Conservation (phyloP, 2,888 invertebrate genomes). For the Drosophila maculinotata region DNA sequence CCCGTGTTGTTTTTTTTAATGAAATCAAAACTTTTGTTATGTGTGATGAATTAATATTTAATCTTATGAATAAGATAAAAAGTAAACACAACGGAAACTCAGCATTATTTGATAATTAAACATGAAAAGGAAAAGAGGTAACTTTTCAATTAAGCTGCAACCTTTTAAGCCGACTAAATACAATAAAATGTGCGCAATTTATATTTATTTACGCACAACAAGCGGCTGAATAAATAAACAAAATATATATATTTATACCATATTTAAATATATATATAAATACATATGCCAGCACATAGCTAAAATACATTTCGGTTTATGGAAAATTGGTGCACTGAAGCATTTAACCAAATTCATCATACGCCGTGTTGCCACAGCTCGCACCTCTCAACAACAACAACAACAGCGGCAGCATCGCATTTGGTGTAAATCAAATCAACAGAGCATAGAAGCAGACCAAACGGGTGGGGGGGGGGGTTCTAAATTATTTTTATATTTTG, state of each 20-base stretch:
- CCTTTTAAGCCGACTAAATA: conserved; percentile 41
- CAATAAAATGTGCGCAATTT: conserved; percentile 36
- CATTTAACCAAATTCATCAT: conserved; percentile 66
- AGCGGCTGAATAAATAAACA: conserved; percentile 43
- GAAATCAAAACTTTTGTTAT: no score
- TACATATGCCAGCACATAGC: neutral
- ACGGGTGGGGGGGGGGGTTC: no score
- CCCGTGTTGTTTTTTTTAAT: no score
- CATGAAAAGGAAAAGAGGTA: no score
- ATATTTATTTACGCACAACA: conserved; percentile 48
- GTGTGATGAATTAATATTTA: no score
- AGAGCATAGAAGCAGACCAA: conserved; percentile 5
- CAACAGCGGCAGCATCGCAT: no score
- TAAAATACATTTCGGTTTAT: conserved; percentile 17
- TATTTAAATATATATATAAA: neutral
- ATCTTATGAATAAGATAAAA: no score
- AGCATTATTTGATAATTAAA: no score
- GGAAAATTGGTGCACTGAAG: conserved; percentile 27
- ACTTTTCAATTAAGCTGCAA: conserved; percentile 33
- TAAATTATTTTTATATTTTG: conserved; percentile 32
- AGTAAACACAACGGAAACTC: no score
- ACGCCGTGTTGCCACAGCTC: conserved; percentile 58
- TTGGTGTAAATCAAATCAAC: conserved; percentile 44
- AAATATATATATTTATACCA: conserved; percentile 6
- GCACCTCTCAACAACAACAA: conserved; percentile 30